These are phyloP conservation scores for Hippocampus mohnikei DNA, from an alignment of 2,113 vertebrate species.

Conservation along the genomic window DNA sequence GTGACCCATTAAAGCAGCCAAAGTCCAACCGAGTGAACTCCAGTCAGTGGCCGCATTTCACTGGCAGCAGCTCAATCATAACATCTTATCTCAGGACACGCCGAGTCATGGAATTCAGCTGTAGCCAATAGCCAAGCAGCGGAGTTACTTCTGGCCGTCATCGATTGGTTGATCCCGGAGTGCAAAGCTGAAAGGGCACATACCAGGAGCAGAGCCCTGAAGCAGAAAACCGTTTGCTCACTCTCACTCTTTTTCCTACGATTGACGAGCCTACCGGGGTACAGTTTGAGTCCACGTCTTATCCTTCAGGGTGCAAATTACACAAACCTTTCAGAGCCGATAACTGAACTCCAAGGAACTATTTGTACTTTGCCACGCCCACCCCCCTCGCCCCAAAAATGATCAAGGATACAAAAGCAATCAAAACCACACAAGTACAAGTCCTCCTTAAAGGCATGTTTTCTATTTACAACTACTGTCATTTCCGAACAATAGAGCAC, in stretches of 20 bases:
- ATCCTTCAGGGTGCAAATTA: not conserved
- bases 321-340: not conserved
- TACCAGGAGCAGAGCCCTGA: conserved; percentile 65
- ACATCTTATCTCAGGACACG: conserved; percentile 62
- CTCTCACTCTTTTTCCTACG: conserved; percentile 20
- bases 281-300: not conserved
- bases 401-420: not conserved
- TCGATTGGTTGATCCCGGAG: conserved; percentile 65
- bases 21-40: conserved; percentile 53
- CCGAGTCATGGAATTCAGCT: conserved; percentile 66
- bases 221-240: conserved; percentile 53
- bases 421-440: not conserved
- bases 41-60: conserved; percentile 49
- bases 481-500: too few species aligned
- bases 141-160: conserved; percentile 63
- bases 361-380: not conserved
- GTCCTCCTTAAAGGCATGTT: not conserved
- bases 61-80: conserved; percentile 63
- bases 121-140: conserved; percentile 60
- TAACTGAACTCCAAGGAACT: not conserved
- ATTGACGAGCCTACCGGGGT: conserved; percentile 35
- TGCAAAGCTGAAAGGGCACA: conserved; percentile 66
- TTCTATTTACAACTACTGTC: conserved; percentile 14
- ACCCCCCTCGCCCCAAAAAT: not conserved
- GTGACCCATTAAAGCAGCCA: conserved; percentile 16